Evolutionary conservation across 1,140 invertebrate species (phyloP), one percentile per base, ranked within the genome.

Genomic region (Heliconius hermathena): DNA sequence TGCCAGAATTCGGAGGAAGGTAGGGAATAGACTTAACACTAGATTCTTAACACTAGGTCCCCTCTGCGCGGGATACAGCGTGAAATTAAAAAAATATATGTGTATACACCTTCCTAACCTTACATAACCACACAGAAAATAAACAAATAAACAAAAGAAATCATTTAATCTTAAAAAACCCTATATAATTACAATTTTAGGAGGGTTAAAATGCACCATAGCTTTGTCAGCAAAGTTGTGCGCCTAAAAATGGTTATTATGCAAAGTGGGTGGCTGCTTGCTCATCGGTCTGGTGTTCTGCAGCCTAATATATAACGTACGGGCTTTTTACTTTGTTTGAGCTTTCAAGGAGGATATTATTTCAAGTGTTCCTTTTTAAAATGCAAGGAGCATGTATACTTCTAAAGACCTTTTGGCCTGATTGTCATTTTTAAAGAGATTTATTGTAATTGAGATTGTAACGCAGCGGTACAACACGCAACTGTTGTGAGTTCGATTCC

Each of bases 231-330:
- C 78, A 70, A 38, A 71, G 74, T 73, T 13, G 49, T 54, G 38
- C 77, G 77, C 78, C 78, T 79, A 74, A 79, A 78, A 74, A 79
- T 79, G 73, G 78, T 71, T 79, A 79, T 79, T 79, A 79, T 79
- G 78, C 73, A 79, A 74, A 79, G 73, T 79, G 76, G 76, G 26
- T 26, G 38, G 36, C 76, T 54, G 78, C 78, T 74, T 71, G 73
- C 73, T 79, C 78, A 79, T 79, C 78, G 73, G n/a, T 70, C 66
- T 78, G 74, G 41, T 41, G 71, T 74, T 74, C 77, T 74, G 38
- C 41, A 74, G 77, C 54, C 77, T 74, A 76, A 76, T 76, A 33
- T 76, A 76, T 76, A 41, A 76, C 74, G 29, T 29, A 36, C 54
- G 20, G 26, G 54, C 26, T 49, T 70, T 76, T 49, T 18, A 46